Evolutionary conservation across 2,113 vertebrate genomes (phyloP).

Genomic region (Rattus rattus): DNA sequence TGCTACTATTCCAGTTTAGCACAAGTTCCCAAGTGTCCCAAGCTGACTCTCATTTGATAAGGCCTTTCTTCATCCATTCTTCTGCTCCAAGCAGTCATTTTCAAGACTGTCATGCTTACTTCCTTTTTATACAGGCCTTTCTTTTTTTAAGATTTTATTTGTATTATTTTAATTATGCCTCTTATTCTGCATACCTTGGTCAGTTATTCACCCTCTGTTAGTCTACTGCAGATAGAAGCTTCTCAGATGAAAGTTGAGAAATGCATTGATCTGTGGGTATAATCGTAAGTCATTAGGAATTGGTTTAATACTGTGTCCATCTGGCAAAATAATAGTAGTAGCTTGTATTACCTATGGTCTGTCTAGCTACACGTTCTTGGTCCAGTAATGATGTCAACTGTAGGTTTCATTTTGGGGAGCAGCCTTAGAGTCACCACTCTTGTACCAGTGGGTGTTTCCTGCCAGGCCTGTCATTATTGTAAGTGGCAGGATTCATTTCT

Average conservation of each 20-base stretch:
- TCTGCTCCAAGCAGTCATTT: neutral
- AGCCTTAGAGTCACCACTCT: neutral
- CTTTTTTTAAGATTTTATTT: neutral
- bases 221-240: neutral
- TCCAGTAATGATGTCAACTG: neutral
- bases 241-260: neutral
- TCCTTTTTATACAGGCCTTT: neutral
- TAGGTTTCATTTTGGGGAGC: neutral
- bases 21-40: neutral
- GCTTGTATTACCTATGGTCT: neutral
- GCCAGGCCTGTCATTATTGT: neutral
- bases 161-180: neutral
- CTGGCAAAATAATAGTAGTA: neutral
- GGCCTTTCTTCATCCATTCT: neutral
- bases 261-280: neutral
- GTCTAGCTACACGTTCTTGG: neutral
- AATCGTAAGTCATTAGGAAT: neutral
- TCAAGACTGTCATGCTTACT: neutral
- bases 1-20: neutral
- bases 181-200: neutral
- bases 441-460: neutral
- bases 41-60: neutral
- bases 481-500: neutral
- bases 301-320: neutral
- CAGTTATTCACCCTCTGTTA: neutral